Evolutionary conservation across 2,113 vertebrate species (phyloP).

Genomic region (Rhinopomastus cyanomelas): DNA sequence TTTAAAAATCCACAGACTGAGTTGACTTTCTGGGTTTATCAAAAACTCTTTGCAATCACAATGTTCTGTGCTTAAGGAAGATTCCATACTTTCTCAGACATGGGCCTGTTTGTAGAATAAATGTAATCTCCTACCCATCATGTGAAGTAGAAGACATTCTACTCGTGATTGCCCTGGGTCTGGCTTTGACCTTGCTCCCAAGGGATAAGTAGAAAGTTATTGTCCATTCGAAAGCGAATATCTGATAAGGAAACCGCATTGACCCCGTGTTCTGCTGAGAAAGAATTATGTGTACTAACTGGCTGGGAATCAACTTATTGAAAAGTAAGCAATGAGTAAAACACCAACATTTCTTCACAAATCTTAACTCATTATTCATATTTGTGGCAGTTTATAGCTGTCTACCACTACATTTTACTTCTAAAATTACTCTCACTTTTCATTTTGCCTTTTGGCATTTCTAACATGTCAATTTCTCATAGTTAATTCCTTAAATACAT

Average conservation of each 20-base stretch:
- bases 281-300: neutral
- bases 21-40: neutral
- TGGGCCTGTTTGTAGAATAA: neutral
- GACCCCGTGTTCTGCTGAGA: neutral
- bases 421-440: neutral
- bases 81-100: neutral
- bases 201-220: neutral
- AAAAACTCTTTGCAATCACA: neutral
- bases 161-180: neutral
- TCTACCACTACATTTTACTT: neutral
- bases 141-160: rapidly evolving
- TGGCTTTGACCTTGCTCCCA: neutral
- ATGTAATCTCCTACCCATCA: neutral
- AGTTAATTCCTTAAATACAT: neutral
- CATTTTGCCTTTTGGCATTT: neutral
- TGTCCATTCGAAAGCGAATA: neutral
- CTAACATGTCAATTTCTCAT: neutral
- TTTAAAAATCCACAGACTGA: rapidly evolving
- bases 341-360: neutral
- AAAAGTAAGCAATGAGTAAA: no score
- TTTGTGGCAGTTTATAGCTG: neutral
- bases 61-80: neutral
- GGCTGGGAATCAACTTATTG: neutral
- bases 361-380: neutral
- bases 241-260: neutral